Base-by-base conservation (phyloP, 2,888 invertebrate species). In the Dusona sp. region DNA sequence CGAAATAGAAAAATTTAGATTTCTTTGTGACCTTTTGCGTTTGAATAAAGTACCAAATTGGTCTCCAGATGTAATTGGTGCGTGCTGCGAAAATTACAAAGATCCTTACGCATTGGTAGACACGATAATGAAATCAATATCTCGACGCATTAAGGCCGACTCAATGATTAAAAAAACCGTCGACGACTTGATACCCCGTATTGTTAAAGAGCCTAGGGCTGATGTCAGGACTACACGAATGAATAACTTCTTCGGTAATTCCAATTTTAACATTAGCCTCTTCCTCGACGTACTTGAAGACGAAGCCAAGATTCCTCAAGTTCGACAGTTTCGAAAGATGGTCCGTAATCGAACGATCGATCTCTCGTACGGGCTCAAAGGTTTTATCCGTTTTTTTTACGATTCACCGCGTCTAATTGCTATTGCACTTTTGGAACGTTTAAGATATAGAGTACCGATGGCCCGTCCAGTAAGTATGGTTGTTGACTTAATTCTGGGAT, bases 331-430 rank as follows among this genome's bases (percentile, higher is more conserved):
- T 16, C 64, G 78, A n/a, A 25, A 51, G 36, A 65, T 89, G 67
- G 61, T 89, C n/a, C n/a, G 25, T 19, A 79, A 79, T 16, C 86
- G 86, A 4, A 80, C 79, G 48, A 73, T 89, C 29, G 73, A 85
- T 70, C 54, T 88, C 3, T 79, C 84, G 11, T 88, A 85, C n/a
- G 88, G 87, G 0, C 67, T 89, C 29, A 88, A 88, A 65, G 88
- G 89, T 19, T 89, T 90, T 54, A 81, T 87, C 64, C 85, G 89
- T 19, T 89, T 88, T 67, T 86, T 85, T 45, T 89, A 89, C 51
- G 78, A 86, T n/a, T 83, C 85, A 29, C 88, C 88, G 29, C 29
- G 84, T 3, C 83, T 87, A 16, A 65, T 90, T 8, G 64, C 81
- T 57, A 33, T 88, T 3, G 90, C 88, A 3, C 73, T 90, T 45